phyloP scores from a whole-genome alignment of 30 jellyfish, hydroid and myxozoan genomes.

The Pseudorhiza aurosa region DNA sequence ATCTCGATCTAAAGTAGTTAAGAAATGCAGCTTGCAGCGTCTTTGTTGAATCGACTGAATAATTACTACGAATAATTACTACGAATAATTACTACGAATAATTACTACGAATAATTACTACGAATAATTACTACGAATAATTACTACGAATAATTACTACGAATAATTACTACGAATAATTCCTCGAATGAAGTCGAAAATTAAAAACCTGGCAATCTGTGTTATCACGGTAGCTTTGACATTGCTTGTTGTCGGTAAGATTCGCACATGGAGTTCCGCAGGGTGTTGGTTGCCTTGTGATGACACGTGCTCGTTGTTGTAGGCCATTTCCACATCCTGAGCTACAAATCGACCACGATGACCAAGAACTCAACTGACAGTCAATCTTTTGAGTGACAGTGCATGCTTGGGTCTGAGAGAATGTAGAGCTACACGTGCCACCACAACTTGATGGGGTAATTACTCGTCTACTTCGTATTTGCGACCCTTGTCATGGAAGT shows the following conservation, averaged over 20 bases:
- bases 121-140: too few species aligned
- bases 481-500: conserved; percentile 48
- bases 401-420: conserved; percentile 63
- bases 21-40: too few species aligned
- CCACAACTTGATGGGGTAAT: conserved; percentile 67
- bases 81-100: too few species aligned
- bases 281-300: conserved; percentile 59
- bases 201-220: conserved; percentile 75
- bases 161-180: too few species aligned
- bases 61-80: too few species aligned
- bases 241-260: conserved; percentile 39
- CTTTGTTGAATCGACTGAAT: too few species aligned
- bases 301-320: conserved; percentile 67
- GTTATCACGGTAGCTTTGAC: conserved; percentile 81
- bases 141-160: too few species aligned
- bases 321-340: conserved; percentile 85
- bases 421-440: conserved; percentile 68
- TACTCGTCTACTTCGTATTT: conserved; percentile 68
- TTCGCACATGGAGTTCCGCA: conserved; percentile 76
- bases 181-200: too few species aligned
- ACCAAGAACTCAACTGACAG: conserved; percentile 81
- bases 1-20: too few species aligned
- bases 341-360: conserved; percentile 83
- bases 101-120: too few species aligned
- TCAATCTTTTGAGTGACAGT: conserved; percentile 65